Evolutionary conservation across 2,113 vertebrate species (phyloP), one percentile per base, ranked within the genome.

Genomic region (Gymnorhina tibicen): DNA sequence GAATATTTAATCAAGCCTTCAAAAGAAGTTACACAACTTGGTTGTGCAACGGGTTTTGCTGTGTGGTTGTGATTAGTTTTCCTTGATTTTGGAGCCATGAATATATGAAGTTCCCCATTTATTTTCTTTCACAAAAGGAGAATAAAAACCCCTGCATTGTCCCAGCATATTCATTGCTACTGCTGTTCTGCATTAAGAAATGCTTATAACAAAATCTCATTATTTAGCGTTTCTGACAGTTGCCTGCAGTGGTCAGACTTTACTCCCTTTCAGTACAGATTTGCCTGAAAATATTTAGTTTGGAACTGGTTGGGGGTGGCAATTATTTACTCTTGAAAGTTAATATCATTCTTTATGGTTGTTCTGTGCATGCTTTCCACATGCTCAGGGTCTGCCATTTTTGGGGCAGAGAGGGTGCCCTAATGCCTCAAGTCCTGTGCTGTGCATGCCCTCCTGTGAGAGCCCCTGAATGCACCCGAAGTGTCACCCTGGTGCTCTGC

Each of bases 121-220:
- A 91, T 95, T 97, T 96, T 95, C 66, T 93, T 87, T 73, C 46
- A 69, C 39, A 78, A 77, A 89, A 94, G 53, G 56, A 68, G 58
- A 85, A 91, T 79, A 91, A 93, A 89, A 63, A 3, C 0, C 15
- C 21, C n/a, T 4, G 37, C 62, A 56, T 95, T 96, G 94, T 95
- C 87, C 66, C 46, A 87, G 77, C 26, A 85, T 89, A 95, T 96
- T 96, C 81, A 96, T 85, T 92, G 77, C 84, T 91, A 41, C 70
- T 91, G 84, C 74, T 82, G 52, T 87, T 96, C 91, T 81, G 39
- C 89, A 72, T 94, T 96, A 97, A 91, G 85, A 93, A 95, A 60
- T 79, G 74, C 66, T 66, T 94, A 73, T 89, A 96, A 89, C 42
- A 73, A 72, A 82, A 79, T 73, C 77, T 82, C 84, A 85, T 91